Evolutionary conservation across 2,113 vertebrate species (phyloP).

Genomic region (Suricata suricatta): DNA sequence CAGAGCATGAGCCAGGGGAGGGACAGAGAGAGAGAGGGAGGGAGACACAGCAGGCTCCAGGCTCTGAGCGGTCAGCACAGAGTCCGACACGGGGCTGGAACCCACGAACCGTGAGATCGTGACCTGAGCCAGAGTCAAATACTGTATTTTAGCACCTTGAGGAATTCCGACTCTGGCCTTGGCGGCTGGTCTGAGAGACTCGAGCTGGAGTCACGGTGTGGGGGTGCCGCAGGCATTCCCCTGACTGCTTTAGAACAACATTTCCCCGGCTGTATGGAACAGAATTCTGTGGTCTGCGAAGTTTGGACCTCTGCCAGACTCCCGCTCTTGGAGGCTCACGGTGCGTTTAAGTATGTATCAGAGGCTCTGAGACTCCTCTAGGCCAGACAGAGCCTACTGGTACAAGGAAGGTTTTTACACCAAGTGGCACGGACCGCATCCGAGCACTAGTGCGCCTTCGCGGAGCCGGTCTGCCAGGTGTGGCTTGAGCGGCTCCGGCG

Average conservation of each 20-base stretch:
- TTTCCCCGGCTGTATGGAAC: neutral
- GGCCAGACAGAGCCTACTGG: neutral
- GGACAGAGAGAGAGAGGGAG: no score
- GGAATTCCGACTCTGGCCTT: neutral
- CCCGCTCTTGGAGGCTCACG: neutral
- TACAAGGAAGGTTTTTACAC: neutral
- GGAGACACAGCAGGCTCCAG: no score
- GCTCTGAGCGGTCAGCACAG: no score
- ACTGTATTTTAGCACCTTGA: neutral
- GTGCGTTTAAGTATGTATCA: neutral
- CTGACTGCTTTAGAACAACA: neutral
- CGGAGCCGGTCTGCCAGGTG: neutral
- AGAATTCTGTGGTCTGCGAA: neutral
- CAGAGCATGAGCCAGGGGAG: no score
- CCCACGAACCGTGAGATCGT: no score
- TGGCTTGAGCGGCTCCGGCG: neutral
- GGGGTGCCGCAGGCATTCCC: neutral
- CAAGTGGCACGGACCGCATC: accelerated
- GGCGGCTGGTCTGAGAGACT: neutral
- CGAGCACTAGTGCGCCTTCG: accelerated
- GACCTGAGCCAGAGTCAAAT: no score
- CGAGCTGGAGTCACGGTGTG: neutral
- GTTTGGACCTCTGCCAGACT: neutral
- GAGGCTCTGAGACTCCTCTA: neutral
- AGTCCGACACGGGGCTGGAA: no score